Conservation (phyloP, 1,140 invertebrate species). For the Bombyx mandarina region DNA sequence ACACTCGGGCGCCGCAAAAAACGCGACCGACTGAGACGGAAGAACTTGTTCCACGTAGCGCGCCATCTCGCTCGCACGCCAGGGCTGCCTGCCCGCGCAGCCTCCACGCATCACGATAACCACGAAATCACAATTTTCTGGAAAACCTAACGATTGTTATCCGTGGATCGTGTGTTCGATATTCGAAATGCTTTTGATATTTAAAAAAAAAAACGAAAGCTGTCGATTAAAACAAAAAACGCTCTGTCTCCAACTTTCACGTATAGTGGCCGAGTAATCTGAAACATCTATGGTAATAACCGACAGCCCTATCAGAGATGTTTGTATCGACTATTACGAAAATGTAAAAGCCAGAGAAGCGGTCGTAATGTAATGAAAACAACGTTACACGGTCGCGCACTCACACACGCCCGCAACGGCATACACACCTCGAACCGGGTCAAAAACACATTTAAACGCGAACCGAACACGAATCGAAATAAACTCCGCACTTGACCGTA, state of each 20-base stretch:
- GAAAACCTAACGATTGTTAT: slow-evolving; percentile 34
- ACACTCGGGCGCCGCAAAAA: slow-evolving; percentile 70
- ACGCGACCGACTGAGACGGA: slow-evolving; percentile 45
- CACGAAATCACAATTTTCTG: slow-evolving; percentile 57
- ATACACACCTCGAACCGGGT: slow-evolving; percentile 50
- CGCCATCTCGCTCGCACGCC: slow-evolving; percentile 41
- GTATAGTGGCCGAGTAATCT: not conserved
- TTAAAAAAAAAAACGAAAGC: slow-evolving; percentile 3
- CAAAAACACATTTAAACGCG: slow-evolving; percentile 65
- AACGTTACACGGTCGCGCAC: slow-evolving; percentile 38
- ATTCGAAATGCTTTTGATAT: slow-evolving; percentile 16
- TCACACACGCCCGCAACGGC: slow-evolving; percentile 29
- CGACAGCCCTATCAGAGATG: slow-evolving; percentile 41
- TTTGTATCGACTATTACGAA: slow-evolving; percentile 61
- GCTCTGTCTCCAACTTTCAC: not conserved
- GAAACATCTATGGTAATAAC: slow-evolving; percentile 7
- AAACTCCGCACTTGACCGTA: slow-evolving; percentile 61
- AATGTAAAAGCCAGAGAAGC: slow-evolving; percentile 65
- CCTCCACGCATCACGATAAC: slow-evolving; percentile 37
- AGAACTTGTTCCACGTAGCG: slow-evolving; percentile 24
- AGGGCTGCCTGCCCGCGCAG: slow-evolving; percentile 33
- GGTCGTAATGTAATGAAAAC: slow-evolving; percentile 64
- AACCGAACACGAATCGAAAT: slow-evolving; percentile 60
- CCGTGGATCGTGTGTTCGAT: slow-evolving; percentile 16
- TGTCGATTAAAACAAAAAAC: slow-evolving; percentile 3